Percentiles rank a stretch among this genome's conserved stretches.
These are phyloP conservation scores for Hydra vulgaris DNA, from an alignment of 30 jellyfish, hydroid and myxozoan genomes.

Conservation along the genomic window DNA sequence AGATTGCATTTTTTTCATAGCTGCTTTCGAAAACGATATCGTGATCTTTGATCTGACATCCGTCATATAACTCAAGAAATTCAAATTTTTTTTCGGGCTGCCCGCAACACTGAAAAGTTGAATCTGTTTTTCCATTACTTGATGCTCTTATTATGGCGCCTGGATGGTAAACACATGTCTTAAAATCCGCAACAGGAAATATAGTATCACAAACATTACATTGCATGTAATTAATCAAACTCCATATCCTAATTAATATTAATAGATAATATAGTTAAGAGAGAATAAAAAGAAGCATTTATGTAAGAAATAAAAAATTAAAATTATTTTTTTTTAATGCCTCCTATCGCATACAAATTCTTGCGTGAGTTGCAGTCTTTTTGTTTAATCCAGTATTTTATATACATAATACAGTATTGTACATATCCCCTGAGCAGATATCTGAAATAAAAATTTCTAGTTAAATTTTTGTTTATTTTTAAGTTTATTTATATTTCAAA, in stretches of 20 bases:
- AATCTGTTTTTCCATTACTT: neutral
- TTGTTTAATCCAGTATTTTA: no score
- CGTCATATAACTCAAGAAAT: constrained; percentile 36
- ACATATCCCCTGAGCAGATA: no score
- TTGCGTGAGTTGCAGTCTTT: no score
- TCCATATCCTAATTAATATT: constrained; percentile 92
- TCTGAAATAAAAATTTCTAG: no score
- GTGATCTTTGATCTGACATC: constrained; percentile 21
- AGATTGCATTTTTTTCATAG: neutral
- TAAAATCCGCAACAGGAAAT: constrained; percentile 60
- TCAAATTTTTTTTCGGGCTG: constrained; percentile 41
- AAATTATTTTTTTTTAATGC: neutral
- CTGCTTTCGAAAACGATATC: neutral
- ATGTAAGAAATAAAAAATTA: neutral
- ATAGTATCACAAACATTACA: constrained; percentile 54
- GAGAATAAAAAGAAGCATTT: neutral
- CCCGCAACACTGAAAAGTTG: constrained; percentile 62
- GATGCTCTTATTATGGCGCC: constrained; percentile 14
- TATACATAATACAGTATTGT: no score
- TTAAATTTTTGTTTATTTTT: no score
- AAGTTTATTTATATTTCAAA: no score
- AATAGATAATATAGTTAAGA: neutral
- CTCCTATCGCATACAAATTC: no score
- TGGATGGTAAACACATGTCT: constrained; percentile 62
- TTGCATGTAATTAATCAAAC: constrained; percentile 43